These are phyloP conservation scores for Temnothorax unifasciatus DNA, from an alignment of 2,888 invertebrate genomes.

Conservation along the genomic window DNA sequence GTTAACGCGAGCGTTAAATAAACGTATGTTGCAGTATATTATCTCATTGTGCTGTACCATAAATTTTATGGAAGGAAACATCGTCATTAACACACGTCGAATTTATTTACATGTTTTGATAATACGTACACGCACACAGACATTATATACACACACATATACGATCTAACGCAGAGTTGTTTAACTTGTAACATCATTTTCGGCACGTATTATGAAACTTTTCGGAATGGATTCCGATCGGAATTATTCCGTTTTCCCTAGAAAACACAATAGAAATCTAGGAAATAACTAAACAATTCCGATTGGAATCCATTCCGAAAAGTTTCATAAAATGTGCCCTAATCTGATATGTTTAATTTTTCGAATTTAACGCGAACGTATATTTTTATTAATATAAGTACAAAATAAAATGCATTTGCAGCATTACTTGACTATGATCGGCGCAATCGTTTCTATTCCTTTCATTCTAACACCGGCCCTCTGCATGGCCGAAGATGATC, in stretches of 20 bases:
- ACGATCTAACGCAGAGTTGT: neutral
- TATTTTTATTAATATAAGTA: conserved; percentile 28
- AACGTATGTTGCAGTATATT: neutral
- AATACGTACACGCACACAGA: neutral
- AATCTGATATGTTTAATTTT: neutral
- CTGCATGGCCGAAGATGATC: conserved; percentile 92
- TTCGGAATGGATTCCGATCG: no score
- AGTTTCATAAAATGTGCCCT: no score
- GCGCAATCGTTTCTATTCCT: conserved; percentile 94
- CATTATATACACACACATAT: neutral
- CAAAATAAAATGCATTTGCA: conserved; percentile 81
- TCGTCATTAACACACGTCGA: neutral
- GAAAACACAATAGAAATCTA: no score
- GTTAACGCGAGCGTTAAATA: neutral
- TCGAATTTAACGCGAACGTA: neutral
- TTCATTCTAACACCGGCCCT: conserved; percentile 93
- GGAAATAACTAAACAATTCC: no score
- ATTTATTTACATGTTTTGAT: neutral
- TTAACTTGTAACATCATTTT: conserved; percentile 1
- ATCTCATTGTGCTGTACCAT: neutral
- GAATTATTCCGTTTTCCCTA: no score
- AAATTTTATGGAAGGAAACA: neutral
- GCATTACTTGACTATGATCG: conserved; percentile 95
- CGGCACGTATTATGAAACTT: no score
- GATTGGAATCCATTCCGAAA: no score